Conservation (phyloP, 2,113 vertebrate species). For the Sphyrna mokarran region DNA sequence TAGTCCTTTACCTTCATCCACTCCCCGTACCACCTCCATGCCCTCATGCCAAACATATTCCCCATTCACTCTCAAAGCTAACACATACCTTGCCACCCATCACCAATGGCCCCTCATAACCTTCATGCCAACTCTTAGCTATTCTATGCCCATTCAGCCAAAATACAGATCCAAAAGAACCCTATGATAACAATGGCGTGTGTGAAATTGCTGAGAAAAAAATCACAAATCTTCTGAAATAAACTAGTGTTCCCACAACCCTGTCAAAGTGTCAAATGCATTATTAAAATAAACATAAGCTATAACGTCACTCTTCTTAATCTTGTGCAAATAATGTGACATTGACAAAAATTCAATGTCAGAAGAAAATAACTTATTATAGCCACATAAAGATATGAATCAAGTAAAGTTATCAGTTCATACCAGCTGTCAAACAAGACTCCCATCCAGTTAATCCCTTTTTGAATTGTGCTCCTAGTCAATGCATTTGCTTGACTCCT, state of each 20-base stretch:
- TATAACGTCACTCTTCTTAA: not conserved
- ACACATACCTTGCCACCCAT: no score
- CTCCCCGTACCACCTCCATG: no score
- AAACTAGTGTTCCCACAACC: not conserved
- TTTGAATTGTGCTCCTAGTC: not conserved
- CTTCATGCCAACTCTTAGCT: no score
- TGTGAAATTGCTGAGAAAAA: not conserved
- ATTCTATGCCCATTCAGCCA: no score
- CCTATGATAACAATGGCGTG: no score
- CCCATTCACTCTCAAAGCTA: no score
- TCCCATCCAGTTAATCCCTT: not conserved
- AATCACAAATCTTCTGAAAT: not conserved
- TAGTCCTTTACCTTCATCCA: no score
- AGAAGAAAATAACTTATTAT: not conserved
- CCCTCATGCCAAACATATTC: no score
- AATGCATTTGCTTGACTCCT: not conserved
- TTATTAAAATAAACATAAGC: not conserved
- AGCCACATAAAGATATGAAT: not conserved
- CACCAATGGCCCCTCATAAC: no score
- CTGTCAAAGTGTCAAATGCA: not conserved
- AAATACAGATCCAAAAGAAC: no score
- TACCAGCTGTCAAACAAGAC: not conserved
- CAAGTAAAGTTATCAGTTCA: not conserved
- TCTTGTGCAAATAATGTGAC: not conserved
- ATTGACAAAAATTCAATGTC: not conserved